Conservation (phyloP, 2,888 invertebrate genomes). For the Acleris emargana region DNA sequence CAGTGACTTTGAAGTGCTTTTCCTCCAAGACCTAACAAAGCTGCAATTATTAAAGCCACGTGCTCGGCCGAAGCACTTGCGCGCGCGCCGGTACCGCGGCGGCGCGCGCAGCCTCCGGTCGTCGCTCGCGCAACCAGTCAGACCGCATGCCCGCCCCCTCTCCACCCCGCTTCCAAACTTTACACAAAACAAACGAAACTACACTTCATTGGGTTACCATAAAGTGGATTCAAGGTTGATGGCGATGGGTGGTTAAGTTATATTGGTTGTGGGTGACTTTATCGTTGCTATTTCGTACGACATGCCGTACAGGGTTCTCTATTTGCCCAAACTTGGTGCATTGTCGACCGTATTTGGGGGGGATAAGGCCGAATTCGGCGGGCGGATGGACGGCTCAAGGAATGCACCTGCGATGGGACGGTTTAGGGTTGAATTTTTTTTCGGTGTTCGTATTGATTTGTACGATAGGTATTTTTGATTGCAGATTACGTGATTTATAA, state of each 20-base stretch:
- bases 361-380: conserved; percentile 54
- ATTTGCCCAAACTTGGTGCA: conserved; percentile 60
- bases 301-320: conserved; percentile 75
- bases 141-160: conserved; percentile 68
- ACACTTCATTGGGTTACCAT: conserved; percentile 43
- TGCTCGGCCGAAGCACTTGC: conserved; percentile 41
- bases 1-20: neutral
- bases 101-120: conserved; percentile 81
- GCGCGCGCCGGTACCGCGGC: conserved; percentile 36
- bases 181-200: conserved; percentile 47
- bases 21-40: conserved; percentile 1
- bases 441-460: conserved; percentile 20
- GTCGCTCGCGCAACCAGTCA: conserved; percentile 81
- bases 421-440: conserved; percentile 28
- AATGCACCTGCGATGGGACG: conserved; percentile 66
- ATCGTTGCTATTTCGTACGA: conserved; percentile 72
- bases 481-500: conserved; percentile 5
- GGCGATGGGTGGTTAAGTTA: conserved; percentile 43
- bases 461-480: conserved; percentile 14
- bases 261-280: conserved; percentile 44
- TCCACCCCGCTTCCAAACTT: conserved; percentile 69
- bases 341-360: conserved; percentile 58
- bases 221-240: conserved; percentile 43
- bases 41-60: conserved; percentile 48
- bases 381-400: conserved; percentile 40